These are phyloP conservation scores for Enteromius mattozi DNA, from an alignment of 2,797 vertebrate species.

Conservation along the genomic window DNA sequence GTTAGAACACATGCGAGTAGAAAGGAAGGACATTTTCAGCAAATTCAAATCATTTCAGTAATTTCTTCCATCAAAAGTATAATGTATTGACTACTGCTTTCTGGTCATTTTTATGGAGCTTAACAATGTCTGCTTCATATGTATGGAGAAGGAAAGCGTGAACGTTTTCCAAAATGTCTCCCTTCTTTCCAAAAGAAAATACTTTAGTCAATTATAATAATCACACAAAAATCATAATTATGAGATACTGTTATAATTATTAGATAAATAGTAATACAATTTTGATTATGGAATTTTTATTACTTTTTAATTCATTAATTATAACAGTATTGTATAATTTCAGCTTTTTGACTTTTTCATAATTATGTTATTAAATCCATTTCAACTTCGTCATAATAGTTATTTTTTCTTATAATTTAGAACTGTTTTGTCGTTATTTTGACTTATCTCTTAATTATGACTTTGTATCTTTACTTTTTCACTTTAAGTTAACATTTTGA, in stretches of 20 bases:
- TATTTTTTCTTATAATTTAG: background rate
- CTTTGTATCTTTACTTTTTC: background rate
- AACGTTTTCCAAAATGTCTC: background rate
- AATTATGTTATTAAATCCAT: background rate
- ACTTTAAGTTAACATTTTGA: background rate
- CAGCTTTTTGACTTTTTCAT: background rate
- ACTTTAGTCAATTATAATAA: background rate
- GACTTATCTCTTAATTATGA: background rate
- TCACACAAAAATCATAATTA: background rate
- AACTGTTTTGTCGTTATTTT: background rate
- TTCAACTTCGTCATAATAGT: background rate
- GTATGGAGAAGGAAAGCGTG: background rate
- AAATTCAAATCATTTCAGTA: background rate
- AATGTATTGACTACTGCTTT: background rate
- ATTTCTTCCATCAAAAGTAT: background rate
- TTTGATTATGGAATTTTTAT: background rate
- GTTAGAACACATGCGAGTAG: background rate
- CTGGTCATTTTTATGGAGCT: background rate
- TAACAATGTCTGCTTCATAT: background rate
- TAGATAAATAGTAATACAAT: background rate
- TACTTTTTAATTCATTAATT: background rate
- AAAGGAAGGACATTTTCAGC: background rate
- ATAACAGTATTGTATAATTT: background rate
- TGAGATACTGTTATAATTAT: background rate
- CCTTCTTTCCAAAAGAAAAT: background rate